Percentiles rank a stretch among this genome's conserved stretches.
Conservation (phyloP, 2,888 invertebrate genomes). For the Eristalinus aeneus region DNA sequence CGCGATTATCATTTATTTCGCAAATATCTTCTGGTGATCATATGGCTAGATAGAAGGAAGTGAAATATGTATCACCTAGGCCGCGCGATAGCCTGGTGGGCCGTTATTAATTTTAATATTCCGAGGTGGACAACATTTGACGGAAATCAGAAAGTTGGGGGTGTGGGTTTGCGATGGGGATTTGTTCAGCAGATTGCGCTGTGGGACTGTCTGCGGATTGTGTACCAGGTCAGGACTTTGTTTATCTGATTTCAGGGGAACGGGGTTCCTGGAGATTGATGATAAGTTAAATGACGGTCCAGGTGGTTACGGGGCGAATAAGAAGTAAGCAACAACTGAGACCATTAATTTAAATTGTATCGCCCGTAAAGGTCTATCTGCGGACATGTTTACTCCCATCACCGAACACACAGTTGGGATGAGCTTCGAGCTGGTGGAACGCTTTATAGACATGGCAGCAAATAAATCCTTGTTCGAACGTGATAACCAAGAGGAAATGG, state of each 20-base stretch:
- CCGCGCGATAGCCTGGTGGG: slow-evolving; percentile 14
- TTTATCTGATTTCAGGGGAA: not conserved
- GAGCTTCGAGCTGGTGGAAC: not conserved
- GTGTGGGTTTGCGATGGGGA: not conserved
- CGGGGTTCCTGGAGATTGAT: not conserved
- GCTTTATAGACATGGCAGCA: not conserved
- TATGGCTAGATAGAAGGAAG: slow-evolving; percentile 36
- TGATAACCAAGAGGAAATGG: not conserved
- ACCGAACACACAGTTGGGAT: not conserved
- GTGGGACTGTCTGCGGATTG: not conserved
- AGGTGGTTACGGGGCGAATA: not conserved
- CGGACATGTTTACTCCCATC: not conserved
- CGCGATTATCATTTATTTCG: slow-evolving; percentile 50
- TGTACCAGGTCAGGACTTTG: not conserved
- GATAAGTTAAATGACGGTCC: not conserved
- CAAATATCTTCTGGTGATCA: slow-evolving; percentile 35
- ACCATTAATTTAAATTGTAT: not conserved
- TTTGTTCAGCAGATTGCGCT: not conserved
- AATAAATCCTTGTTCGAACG: not conserved
- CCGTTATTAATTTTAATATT: slow-evolving; percentile 51
- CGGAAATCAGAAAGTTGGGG: not conserved
- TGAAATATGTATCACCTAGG: slow-evolving; percentile 57
- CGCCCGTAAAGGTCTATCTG: not conserved
- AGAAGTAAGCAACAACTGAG: not conserved
- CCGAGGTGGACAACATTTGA: slow-evolving; percentile 14